Evolutionary conservation across 2,113 vertebrate species (phyloP), one percentile per base, ranked within the genome.

Genomic region (Otolemur garnettii): DNA sequence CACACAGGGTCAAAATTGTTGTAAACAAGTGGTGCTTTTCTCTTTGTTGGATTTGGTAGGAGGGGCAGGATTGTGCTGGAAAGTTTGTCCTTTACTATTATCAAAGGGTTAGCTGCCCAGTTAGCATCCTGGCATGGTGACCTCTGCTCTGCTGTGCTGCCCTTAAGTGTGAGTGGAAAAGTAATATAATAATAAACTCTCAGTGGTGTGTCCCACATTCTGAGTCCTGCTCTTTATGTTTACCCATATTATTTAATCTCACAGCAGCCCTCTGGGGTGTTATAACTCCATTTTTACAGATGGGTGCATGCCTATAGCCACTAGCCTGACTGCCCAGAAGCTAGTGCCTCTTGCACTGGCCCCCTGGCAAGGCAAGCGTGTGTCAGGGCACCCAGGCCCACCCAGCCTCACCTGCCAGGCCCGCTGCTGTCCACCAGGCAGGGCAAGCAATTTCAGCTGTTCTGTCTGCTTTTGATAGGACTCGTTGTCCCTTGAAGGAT

Each of bases 391-490:
- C 33, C 26, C 2, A 30, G 45, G 33, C 28, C 28, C 15, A 18
- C n/a, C 7, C 13, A 50, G 35, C 4, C 53, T 78, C 42, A 13
- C 57, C 66, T 91, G 50, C 17, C 38, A 91, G 66, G 57, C 33
- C 74, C 92, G 60, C 75, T 28, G 8, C 79, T 38, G 77, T 64
- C 53, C 42, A 66, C 57, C n/a, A 86, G 50, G 14, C 11, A 11
- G 35, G 33, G 18, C 13, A 60, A 68, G 21, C 64, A 28, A 5
- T 38, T 96, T 75, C n/a, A 53, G 74, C 28, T 66, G 7, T 87
- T 68, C 26, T 66, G 50, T 91, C 62, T 71, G 68, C 55, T 90
- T 66, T 96, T 66, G 79, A 59, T 9, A 92, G 85, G 95, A 86
- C 50, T 45, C 78, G 14, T 38, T 83, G n/a, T 85, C 79, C 42